These are phyloP conservation scores for Tachysurus fulvidraco DNA, from an alignment of 2,113 vertebrate species.

Conservation along the genomic window DNA sequence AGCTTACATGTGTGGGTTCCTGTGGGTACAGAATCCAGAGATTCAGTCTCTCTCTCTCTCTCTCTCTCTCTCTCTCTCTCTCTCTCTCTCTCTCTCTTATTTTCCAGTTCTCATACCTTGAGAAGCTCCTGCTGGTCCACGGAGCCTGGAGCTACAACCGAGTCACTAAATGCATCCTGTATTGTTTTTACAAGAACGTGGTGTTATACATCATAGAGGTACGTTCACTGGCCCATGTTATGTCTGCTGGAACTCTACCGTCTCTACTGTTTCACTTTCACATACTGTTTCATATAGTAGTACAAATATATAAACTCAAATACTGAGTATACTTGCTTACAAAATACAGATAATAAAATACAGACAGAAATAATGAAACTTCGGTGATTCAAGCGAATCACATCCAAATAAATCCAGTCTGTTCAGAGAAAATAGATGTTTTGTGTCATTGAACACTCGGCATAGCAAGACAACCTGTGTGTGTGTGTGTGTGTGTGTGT, in stretches of 20 bases:
- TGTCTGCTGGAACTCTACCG: background rate
- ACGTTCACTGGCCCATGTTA: conserved; percentile 53
- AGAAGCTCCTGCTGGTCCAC: conserved; percentile 94
- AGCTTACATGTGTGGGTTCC: conserved; percentile 51
- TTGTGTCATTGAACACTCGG: background rate
- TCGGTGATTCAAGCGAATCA: background rate
- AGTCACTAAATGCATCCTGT: conserved; percentile 97
- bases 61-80: background rate
- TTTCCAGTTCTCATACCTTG: conserved; percentile 90
- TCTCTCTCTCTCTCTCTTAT: background rate
- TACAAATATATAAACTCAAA: background rate
- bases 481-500: background rate
- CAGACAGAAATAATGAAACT: background rate
- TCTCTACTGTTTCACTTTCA: background rate
- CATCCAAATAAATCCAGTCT: background rate
- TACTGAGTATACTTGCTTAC: background rate
- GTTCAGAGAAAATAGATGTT: background rate
- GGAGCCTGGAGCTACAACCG: conserved; percentile 99
- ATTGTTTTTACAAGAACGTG: conserved; percentile 99
- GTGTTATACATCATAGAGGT: conserved; percentile 99
- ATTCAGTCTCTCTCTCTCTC: conserved; percentile 32
- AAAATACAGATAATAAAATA: background rate
- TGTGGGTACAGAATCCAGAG: conserved; percentile 23
- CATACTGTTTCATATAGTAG: no score
- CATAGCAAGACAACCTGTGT: background rate